A percentile compares a stretch with the other conserved stretches of the same genome.
Evolutionary conservation across 2,888 invertebrate genomes (phyloP).

Genomic region (Caenorhabditis virilis): DNA sequence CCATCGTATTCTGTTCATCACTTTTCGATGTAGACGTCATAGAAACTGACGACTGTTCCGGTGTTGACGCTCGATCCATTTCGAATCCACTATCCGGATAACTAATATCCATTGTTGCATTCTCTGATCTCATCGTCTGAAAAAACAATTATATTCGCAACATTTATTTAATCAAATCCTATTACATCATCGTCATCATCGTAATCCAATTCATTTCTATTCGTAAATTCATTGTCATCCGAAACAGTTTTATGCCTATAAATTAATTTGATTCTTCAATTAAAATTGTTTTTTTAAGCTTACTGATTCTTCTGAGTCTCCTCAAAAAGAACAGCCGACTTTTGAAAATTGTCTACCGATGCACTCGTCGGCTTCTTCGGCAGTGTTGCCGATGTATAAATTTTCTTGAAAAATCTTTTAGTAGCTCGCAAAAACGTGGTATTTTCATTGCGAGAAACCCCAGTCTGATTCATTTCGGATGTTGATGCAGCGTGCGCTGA

Average conservation of each 20-base stretch:
- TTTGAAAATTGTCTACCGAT: constrained; percentile 34
- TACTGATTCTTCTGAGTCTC: too few species aligned
- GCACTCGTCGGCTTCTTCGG: constrained; percentile 49
- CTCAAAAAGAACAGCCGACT: constrained; percentile 27
- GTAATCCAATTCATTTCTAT: constrained; percentile 15
- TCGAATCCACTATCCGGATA: constrained; percentile 49
- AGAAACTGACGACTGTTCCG: constrained; percentile 45
- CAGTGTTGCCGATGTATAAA: constrained; percentile 63
- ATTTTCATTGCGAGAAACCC: constrained; percentile 21
- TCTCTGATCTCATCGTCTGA: constrained; percentile 39
- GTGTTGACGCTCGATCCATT: constrained; percentile 48
- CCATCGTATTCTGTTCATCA: constrained; percentile 17
- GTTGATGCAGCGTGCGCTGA: constrained; percentile 35
- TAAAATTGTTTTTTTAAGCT: too few species aligned
- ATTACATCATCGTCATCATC: constrained; percentile 30
- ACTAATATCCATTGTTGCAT: constrained; percentile 39
- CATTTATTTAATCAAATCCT: not conserved
- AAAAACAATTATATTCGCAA: not conserved
- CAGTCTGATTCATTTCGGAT: constrained; percentile 40
- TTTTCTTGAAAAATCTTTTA: constrained; percentile 64
- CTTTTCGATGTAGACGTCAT: constrained; percentile 45
- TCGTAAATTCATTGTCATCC: not conserved
- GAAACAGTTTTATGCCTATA: too few species aligned
- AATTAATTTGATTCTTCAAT: too few species aligned
- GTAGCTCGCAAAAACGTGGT: constrained; percentile 53